These are phyloP conservation scores for Ceramica pisi DNA, from an alignment of 2,888 invertebrate species.

Conservation along the genomic window DNA sequence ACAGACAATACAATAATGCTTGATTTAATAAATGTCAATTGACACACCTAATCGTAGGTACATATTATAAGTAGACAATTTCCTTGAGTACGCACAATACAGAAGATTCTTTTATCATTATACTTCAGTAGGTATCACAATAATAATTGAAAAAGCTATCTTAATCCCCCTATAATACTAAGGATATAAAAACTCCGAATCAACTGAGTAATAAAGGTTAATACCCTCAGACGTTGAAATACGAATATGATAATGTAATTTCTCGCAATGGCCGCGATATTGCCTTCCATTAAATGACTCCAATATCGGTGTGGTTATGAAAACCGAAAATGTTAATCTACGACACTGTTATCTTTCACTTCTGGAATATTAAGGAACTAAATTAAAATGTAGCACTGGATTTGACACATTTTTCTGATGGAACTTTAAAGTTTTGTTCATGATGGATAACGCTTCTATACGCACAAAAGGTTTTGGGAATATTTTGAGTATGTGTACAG, in stretches of 20 bases:
- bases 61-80: too few species aligned
- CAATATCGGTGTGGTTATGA: conserved; percentile 27
- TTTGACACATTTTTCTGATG: background rate
- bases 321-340: conserved; percentile 8
- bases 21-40: background rate
- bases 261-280: conserved; percentile 33
- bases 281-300: conserved; percentile 29
- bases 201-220: conserved; percentile 22
- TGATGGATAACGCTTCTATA: too few species aligned
- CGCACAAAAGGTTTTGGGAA: too few species aligned
- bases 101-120: background rate
- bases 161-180: too few species aligned
- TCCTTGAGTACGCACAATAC: too few species aligned
- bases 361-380: background rate
- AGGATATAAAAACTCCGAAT: conserved; percentile 24
- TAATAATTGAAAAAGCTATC: background rate
- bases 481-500: too few species aligned
- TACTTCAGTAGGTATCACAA: background rate
- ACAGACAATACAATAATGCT: too few species aligned
- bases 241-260: conserved; percentile 60
- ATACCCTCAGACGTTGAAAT: conserved; percentile 19
- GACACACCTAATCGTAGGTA: background rate
- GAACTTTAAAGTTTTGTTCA: too few species aligned
- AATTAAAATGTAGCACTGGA: conserved; percentile 1
- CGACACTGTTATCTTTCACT: background rate